Conservation (phyloP, 35 echinoderm and acorn worm species). For the Ophioderma brevispina region DNA sequence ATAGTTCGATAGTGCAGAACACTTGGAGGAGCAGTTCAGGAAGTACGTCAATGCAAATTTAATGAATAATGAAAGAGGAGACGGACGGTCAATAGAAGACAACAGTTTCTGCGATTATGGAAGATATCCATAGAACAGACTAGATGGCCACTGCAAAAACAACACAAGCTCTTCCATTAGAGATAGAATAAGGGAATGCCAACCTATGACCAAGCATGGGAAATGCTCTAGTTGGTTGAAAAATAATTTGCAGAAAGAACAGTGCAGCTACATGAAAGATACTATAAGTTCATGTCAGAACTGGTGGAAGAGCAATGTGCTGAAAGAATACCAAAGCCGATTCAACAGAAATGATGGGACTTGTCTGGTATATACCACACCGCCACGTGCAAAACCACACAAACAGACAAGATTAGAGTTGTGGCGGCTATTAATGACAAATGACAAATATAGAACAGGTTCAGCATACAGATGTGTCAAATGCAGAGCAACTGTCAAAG, state of each 20-base stretch:
- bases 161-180: conserved; percentile 68
- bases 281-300: conserved; percentile 39
- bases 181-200: conserved; percentile 26
- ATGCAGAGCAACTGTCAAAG: too few relatives aligned
- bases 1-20: background rate
- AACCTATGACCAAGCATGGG: conserved; percentile 54
- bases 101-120: too few relatives aligned
- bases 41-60: conserved; percentile 39
- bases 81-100: conserved; percentile 43
- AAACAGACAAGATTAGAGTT: too few relatives aligned
- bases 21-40: background rate
- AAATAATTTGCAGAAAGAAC: conserved; percentile 29
- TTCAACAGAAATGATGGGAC: background rate
- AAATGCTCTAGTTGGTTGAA: too few relatives aligned
- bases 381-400: conserved; percentile 55
- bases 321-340: conserved; percentile 25
- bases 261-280: conserved; percentile 17
- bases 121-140: conserved; percentile 28
- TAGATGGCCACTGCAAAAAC: conserved; percentile 67
- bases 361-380: conserved; percentile 71
- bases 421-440: too few relatives aligned
- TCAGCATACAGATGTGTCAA: too few relatives aligned
- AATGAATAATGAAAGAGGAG: conserved; percentile 45
- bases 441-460: too few relatives aligned
- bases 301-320: conserved; percentile 36